Evolutionary conservation across 2,797 vertebrate species (phyloP), one percentile per base, ranked within the genome.

Genomic region (Molossus molossus): DNA sequence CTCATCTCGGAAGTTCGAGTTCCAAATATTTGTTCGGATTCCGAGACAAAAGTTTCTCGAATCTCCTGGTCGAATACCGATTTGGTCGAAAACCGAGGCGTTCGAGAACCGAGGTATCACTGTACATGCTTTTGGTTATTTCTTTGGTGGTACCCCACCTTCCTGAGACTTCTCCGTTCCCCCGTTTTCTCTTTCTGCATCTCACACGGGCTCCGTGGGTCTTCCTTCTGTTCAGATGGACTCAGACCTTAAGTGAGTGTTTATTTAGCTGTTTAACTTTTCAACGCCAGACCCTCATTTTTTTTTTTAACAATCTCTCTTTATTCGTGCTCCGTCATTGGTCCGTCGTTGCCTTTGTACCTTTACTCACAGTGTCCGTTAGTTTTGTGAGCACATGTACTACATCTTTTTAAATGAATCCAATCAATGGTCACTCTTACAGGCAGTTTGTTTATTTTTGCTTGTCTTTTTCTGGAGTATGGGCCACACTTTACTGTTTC

Each of bases 131-230:
- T 50, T 57, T 11, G 20, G 25, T 55, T 53, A 21, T 79, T 67
- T 58, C 25, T 65, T 40, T 14, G 29, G 73, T 9, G 27, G 53
- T 13, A 2, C 2, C 53, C 55, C 55, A 4, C 21, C 55, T 33
- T 27, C 33, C 77, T 0, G 7, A 62, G 40, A 40, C 65, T 37
- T 69, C 18, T 18, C 37, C 6, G 1, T 18, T 57, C 40, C 58
- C 21, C 67, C 21, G 37, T 18, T 18, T 17, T 55, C 20, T 87
- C 69, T n/a, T 87, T n/a, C 23, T 57, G 57, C 40, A 50, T 65
- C 64, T 33, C 15, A 18, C 1, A 0, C 18, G 12, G 13, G 17
- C 10, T 50, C 37, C 25, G 1, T 40, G 5, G 10, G 12, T 27
- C 29, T 60, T 48, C 69, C 37, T 20, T 48, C 37, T 12, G 37